phyloP scores from a whole-genome alignment of 1,140 invertebrate species.

The Copidosoma floridanum region DNA sequence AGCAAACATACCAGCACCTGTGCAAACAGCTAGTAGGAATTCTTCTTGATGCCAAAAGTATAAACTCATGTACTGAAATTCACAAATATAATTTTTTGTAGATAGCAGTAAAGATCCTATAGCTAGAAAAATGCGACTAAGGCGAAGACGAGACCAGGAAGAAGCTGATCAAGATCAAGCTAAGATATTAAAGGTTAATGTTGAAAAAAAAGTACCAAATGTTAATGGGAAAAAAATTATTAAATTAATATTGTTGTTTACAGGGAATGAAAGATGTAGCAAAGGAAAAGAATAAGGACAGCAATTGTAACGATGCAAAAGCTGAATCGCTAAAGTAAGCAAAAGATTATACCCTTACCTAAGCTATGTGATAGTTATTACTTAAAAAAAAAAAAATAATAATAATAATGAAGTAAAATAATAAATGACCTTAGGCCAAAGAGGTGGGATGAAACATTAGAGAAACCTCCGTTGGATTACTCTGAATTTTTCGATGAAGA shows the following conservation, averaged over 20 bases:
- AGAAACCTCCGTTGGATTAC: constrained; percentile 96
- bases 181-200: constrained; percentile 83
- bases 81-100: too few species aligned
- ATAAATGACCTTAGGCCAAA: too few species aligned
- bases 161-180: constrained; percentile 90
- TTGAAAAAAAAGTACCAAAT: constrained; percentile 9
- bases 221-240: not conserved
- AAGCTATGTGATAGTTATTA: constrained; percentile 6
- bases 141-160: constrained; percentile 71
- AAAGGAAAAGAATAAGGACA: constrained; percentile 77
- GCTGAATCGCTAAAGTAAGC: constrained; percentile 68
- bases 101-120: constrained; percentile 81
- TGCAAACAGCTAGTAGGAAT: constrained; percentile 64
- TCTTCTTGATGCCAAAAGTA: too few species aligned
- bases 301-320: constrained; percentile 63
- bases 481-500: constrained; percentile 99
- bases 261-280: constrained; percentile 96
- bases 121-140: constrained; percentile 85
- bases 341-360: not conserved
- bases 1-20: constrained; percentile 71
- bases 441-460: constrained; percentile 90
- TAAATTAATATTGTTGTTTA: constrained; percentile 24
- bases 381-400: not conserved
- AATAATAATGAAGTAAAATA: not conserved
- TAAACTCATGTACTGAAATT: too few species aligned